Conservation (phyloP, 2,113 vertebrate genomes). For the Oncorhynchus nerka region DNA sequence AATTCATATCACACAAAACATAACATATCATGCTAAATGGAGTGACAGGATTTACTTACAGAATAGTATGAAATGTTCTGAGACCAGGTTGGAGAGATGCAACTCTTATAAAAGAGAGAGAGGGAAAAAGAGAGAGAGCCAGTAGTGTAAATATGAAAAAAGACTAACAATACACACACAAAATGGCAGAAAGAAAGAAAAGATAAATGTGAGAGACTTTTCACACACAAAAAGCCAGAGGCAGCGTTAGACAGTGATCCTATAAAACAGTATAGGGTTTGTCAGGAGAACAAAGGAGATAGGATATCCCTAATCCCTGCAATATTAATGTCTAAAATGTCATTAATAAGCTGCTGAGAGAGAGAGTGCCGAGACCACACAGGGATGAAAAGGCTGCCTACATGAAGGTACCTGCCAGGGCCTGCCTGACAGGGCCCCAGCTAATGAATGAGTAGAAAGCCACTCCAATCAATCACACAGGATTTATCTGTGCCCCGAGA, state of each 20-base stretch:
- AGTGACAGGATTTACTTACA: too few species aligned
- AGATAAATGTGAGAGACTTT: not conserved
- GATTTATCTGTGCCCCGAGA: conserved; percentile 75
- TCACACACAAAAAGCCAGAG: not conserved
- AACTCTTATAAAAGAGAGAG: not conserved
- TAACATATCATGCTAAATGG: too few species aligned
- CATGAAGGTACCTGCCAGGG: conserved; percentile 81
- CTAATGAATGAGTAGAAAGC: conserved; percentile 81
- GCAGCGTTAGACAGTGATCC: conserved; percentile 17
- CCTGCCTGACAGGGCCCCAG: conserved; percentile 77
- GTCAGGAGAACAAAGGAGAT: conserved; percentile 65
- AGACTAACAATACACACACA: conserved; percentile 4
- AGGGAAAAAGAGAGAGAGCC: not conserved
- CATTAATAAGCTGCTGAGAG: conserved; percentile 75
- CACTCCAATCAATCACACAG: conserved; percentile 76
- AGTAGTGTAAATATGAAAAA: not conserved
- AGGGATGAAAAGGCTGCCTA: conserved; percentile 74
- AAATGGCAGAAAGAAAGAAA: conserved; percentile 1
- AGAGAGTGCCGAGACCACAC: conserved; percentile 78
- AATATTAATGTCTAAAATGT: conserved; percentile 81
- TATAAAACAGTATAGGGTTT: conserved; percentile 49
- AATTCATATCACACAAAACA: too few species aligned
- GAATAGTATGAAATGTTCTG: too few species aligned
- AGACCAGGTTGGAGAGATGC: too few species aligned
- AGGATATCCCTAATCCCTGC: conserved; percentile 75